Evolutionary conservation across 2,888 invertebrate genomes (phyloP).

Genomic region (Macrophya alboannulata): DNA sequence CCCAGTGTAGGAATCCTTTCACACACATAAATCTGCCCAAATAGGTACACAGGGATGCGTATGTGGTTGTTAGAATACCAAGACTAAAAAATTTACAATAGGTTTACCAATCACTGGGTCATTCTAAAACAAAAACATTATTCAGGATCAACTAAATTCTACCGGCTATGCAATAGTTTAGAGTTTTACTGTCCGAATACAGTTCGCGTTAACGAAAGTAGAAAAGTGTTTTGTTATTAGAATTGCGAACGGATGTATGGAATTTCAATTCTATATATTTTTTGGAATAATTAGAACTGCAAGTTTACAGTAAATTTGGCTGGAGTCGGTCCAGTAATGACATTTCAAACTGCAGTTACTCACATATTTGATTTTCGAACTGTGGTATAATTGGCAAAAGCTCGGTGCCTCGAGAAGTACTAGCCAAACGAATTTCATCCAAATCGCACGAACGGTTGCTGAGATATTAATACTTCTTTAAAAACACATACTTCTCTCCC

Average conservation of each 20-base stretch:
- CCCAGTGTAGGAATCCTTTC: conserved; percentile 28
- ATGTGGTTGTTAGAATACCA: neutral
- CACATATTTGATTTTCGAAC: neutral
- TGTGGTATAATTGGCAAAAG: neutral
- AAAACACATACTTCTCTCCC: neutral
- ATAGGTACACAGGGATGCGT: neutral
- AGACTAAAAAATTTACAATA: neutral
- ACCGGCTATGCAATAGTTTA: neutral
- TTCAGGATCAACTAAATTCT: neutral
- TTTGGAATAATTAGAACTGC: neutral
- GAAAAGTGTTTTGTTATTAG: neutral
- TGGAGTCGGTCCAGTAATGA: neutral
- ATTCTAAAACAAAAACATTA: neutral
- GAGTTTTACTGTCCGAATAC: too few species aligned
- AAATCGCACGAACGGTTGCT: neutral
- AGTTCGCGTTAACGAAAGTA: neutral
- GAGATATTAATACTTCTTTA: neutral
- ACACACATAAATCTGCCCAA: conserved; percentile 13
- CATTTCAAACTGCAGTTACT: neutral
- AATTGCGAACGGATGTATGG: neutral
- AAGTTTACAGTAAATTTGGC: neutral
- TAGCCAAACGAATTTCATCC: neutral
- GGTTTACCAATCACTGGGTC: neutral
- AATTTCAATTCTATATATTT: neutral
- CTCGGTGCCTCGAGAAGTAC: neutral